Percentiles rank a stretch among this genome's conserved stretches.
Evolutionary conservation across 2,113 vertebrate species (phyloP).

Genomic region (Stigmatopora nigra): DNA sequence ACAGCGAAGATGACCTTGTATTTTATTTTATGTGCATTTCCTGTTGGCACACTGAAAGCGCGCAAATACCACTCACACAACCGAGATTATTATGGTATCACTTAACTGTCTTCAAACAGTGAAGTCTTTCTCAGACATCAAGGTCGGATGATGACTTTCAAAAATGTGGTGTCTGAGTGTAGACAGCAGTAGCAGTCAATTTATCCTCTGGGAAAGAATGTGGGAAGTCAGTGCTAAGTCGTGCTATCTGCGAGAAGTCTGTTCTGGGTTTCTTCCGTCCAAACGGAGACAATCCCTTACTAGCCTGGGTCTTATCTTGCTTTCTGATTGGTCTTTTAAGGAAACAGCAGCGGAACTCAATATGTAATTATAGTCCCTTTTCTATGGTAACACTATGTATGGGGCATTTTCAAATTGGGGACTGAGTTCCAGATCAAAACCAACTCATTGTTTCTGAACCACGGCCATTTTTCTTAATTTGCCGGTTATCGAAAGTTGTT

Average conservation of each 20-base stretch:
- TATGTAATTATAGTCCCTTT: neutral
- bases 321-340: neutral
- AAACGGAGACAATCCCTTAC: neutral
- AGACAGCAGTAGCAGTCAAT: conserved; percentile 16
- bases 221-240: conserved; percentile 30
- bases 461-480: no score
- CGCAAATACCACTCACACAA: conserved; percentile 9
- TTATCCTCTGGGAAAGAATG: conserved; percentile 44
- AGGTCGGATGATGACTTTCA: conserved; percentile 38
- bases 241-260: conserved; percentile 29
- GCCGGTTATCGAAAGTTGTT: no score
- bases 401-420: no score
- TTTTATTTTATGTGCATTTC: conserved; percentile 27
- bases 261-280: neutral
- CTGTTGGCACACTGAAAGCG: conserved; percentile 5
- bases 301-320: neutral
- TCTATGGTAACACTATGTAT: no score
- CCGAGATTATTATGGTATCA: conserved; percentile 5
- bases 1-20: conserved; percentile 18
- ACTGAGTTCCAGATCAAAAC: no score
- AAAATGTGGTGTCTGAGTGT: neutral
- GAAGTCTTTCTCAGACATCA: conserved; percentile 38
- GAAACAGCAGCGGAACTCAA: neutral
- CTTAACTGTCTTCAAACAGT: conserved; percentile 34
- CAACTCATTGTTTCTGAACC: no score